These are phyloP conservation scores for Entomyzon cyanotis DNA, from an alignment of 2,113 vertebrate genomes.

Conservation along the genomic window DNA sequence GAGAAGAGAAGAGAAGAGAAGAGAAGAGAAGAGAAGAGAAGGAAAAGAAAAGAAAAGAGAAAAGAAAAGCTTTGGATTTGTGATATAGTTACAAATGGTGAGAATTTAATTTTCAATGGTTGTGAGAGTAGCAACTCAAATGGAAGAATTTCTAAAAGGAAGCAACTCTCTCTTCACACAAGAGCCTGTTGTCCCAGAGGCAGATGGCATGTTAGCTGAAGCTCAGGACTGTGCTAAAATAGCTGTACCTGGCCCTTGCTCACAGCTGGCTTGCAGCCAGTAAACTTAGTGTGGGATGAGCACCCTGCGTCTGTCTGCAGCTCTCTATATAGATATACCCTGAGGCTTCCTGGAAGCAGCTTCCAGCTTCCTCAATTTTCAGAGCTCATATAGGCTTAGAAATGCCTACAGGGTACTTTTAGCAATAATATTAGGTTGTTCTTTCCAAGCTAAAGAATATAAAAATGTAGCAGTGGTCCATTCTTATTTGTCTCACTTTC, in stretches of 20 bases:
- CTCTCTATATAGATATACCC: background rate
- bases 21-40: no score
- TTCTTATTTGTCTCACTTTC: background rate
- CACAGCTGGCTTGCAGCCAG: background rate
- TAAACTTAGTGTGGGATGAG: background rate
- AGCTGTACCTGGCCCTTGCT: constrained; percentile 8
- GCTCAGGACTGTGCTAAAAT: background rate
- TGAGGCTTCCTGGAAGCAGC: background rate
- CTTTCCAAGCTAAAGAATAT: background rate
- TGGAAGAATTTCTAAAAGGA: background rate
- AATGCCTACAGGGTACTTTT: background rate
- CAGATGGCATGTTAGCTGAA: background rate
- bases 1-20: no score
- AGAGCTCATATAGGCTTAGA: background rate
- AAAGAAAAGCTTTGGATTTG: background rate
- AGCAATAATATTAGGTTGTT: background rate
- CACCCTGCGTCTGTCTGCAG: background rate
- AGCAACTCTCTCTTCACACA: background rate
- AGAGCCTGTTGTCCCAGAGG: background rate
- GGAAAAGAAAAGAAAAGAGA: no score
- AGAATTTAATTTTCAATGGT: constrained; percentile 13
- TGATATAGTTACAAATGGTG: background rate
- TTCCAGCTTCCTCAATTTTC: constrained; percentile 13
- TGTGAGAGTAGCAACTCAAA: constrained; percentile 12
- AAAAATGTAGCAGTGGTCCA: background rate